Evolutionary conservation across 2,113 vertebrate species (phyloP).

Genomic region (Pluvianellus socialis): DNA sequence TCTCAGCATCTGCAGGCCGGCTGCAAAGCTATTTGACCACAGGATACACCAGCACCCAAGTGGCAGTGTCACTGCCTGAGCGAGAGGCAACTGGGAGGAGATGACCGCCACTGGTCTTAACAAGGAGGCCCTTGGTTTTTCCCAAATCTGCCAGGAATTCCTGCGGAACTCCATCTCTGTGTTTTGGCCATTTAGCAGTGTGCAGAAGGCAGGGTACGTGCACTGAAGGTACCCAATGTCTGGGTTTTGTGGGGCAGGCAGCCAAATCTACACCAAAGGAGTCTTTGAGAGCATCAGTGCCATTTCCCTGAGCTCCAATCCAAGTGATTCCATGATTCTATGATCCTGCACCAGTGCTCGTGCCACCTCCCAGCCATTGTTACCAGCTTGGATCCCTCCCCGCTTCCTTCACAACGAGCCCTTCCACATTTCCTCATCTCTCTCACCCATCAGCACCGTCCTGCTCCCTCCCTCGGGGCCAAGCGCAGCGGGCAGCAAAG

Average conservation of each 20-base stretch:
- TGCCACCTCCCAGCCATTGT: not conserved
- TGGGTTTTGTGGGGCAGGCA: not conserved
- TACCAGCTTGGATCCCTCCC: not conserved
- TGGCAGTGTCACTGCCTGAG: not conserved
- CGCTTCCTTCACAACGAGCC: not conserved
- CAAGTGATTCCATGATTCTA: too few relatives aligned
- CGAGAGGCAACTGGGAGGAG: not conserved
- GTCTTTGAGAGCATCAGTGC: accelerated
- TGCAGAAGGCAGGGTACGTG: not conserved
- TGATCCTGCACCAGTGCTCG: not conserved
- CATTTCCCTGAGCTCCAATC: not conserved
- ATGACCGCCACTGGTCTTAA: not conserved
- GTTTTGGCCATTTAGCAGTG: not conserved
- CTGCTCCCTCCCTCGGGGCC: accelerated
- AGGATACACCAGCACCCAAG: not conserved
- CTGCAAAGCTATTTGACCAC: not conserved
- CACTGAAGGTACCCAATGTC: too few relatives aligned
- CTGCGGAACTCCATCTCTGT: not conserved
- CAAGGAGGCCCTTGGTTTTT: not conserved
- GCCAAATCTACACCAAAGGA: not conserved
- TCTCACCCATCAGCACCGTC: not conserved
- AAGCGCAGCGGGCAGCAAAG: not conserved
- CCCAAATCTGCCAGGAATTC: not conserved
- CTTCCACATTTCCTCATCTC: not conserved
- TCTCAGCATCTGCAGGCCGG: not conserved